phyloP scores from a whole-genome alignment of 2,888 invertebrate genomes.

The Eupithecia inturbata region DNA sequence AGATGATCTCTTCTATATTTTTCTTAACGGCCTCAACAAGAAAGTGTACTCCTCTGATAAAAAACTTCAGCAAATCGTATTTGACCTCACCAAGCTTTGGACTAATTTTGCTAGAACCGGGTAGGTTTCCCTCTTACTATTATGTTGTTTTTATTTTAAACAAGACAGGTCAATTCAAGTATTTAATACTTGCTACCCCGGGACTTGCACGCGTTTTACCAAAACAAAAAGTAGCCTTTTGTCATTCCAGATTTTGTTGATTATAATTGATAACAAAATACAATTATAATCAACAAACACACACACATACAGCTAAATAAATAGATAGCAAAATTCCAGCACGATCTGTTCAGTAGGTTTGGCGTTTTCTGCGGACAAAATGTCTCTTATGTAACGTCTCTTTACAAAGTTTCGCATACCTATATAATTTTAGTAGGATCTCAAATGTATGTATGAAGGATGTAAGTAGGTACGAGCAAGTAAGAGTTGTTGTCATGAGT shows the following conservation, averaged over 20 bases:
- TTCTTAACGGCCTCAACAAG: slow-evolving; percentile 63
- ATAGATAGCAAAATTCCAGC: background rate
- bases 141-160: background rate
- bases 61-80: slow-evolving; percentile 59
- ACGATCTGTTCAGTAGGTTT: background rate
- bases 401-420: background rate
- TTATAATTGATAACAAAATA: background rate
- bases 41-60: slow-evolving; percentile 53
- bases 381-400: no score
- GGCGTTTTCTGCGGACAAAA: background rate
- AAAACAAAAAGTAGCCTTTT: background rate
- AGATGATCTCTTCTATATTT: slow-evolving; percentile 78
- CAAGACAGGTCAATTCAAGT: background rate
- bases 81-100: slow-evolving; percentile 72
- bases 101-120: slow-evolving; percentile 71
- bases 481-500: background rate
- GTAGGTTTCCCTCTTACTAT: slow-evolving; percentile 44
- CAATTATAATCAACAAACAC: no score
- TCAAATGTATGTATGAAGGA: background rate
- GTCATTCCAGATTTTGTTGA: background rate
- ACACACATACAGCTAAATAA: background rate
- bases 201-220: no score
- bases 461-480: background rate
- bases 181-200: background rate
- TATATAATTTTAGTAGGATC: background rate